Conservation (phyloP, 2,113 vertebrate species). For the Phaetusa simplex region DNA sequence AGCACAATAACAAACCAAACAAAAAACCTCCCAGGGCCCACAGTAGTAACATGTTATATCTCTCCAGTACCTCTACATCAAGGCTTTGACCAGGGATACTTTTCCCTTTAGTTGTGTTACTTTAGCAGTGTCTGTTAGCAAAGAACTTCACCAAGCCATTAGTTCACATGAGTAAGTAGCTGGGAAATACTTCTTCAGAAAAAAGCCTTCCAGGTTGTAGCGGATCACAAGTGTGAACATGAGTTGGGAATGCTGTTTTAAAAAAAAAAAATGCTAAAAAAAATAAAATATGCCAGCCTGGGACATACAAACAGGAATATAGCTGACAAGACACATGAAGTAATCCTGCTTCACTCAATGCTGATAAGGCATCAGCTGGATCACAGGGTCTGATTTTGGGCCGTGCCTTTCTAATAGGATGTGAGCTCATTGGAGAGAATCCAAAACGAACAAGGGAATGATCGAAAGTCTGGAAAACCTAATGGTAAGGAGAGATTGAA, state of each 20-base stretch:
- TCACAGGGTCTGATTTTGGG: slow-evolving; percentile 1
- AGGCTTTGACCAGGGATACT: neutral
- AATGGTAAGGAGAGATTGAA: neutral
- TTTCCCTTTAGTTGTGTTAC: neutral
- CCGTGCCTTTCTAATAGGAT: neutral
- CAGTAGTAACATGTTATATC: neutral
- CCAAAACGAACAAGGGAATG: neutral
- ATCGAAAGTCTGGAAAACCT: neutral
- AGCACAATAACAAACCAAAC: neutral
- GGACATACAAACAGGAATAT: neutral
- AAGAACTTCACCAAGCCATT: neutral
- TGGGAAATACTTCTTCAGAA: neutral
- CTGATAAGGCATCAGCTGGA: slow-evolving; percentile 62
- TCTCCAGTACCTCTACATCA: neutral
- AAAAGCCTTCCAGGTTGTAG: neutral
- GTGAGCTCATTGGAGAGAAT: slow-evolving; percentile 5
- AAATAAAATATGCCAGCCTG: neutral
- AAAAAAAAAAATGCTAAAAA: neutral
- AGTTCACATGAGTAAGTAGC: neutral
- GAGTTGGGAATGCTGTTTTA: neutral
- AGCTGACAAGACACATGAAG: slow-evolving; percentile 49
- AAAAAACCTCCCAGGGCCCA: neutral
- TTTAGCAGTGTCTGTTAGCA: neutral
- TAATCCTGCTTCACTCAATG: slow-evolving; percentile 58
- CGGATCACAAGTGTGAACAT: slow-evolving; percentile 23